Conservation (phyloP, 23 tunicate genomes). For the Diplosoma virens region DNA sequence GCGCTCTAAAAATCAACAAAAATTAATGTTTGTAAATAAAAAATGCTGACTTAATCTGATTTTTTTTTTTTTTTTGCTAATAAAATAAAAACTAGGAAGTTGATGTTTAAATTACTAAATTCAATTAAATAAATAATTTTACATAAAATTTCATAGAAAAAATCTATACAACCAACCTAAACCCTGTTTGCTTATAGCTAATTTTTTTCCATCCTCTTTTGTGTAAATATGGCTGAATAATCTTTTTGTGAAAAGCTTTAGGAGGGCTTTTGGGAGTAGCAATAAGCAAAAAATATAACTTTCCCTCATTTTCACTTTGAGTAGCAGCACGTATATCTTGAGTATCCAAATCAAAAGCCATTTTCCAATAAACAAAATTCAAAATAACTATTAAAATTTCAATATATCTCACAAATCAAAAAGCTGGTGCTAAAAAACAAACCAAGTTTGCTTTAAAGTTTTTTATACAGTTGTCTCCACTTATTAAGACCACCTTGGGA, state of each 20-base stretch:
- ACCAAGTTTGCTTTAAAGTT: too few relatives aligned
- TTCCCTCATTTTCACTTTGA: conserved; percentile 50
- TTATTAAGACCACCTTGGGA: too few relatives aligned
- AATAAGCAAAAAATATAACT: conserved; percentile 58
- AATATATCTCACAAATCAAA: too few relatives aligned
- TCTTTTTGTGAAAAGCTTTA: conserved; percentile 51
- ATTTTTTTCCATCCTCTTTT: conserved; percentile 79
- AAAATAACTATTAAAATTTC: too few relatives aligned
- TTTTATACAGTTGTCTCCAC: too few relatives aligned
- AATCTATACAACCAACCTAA: conserved; percentile 37
- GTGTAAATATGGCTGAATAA: conserved; percentile 65
- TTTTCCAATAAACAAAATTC: neutral
- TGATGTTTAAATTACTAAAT: neutral
- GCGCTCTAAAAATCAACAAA: conserved; percentile 67
- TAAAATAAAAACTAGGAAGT: neutral
- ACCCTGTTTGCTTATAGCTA: conserved; percentile 70
- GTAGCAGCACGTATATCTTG: conserved; percentile 70
- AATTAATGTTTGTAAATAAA: neutral
- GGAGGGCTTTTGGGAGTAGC: conserved; percentile 84
- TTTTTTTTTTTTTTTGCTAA: neutral
- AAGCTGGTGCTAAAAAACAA: too few relatives aligned
- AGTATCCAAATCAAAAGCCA: conserved; percentile 46
- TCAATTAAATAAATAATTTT: neutral
- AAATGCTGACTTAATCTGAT: neutral
- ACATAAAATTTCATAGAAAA: neutral